Evolutionary conservation across 1,140 invertebrate species (phyloP).

Genomic region (Dendroctonus valens): DNA sequence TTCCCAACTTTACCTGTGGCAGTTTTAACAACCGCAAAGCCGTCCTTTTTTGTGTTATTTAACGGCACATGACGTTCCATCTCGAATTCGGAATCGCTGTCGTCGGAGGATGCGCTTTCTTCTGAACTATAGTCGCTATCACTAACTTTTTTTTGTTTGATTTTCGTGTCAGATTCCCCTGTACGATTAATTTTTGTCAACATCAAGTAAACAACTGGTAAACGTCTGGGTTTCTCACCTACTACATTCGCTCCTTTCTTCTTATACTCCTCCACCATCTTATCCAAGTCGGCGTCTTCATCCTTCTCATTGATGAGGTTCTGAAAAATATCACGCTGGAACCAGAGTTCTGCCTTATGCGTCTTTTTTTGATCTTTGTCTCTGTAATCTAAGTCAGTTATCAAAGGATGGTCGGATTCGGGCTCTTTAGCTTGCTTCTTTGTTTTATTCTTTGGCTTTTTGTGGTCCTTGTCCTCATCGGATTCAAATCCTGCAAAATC

Average conservation of each 20-base stretch:
- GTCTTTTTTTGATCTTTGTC: constrained; percentile 69
- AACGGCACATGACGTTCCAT: constrained; percentile 53
- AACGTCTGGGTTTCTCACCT: constrained; percentile 10
- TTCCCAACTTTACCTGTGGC: constrained; percentile 38
- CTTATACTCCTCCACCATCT: constrained; percentile 70
- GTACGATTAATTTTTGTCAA: neutral
- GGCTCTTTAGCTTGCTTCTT: constrained; percentile 48
- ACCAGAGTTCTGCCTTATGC: constrained; percentile 84
- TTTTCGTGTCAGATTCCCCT: constrained; percentile 35
- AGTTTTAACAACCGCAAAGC: constrained; percentile 67
- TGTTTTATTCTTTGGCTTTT: constrained; percentile 43
- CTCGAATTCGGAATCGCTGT: constrained; percentile 61
- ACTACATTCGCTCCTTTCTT: constrained; percentile 62
- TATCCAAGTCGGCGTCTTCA: constrained; percentile 84
- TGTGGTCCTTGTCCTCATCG: constrained; percentile 49
- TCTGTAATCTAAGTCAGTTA: constrained; percentile 79
- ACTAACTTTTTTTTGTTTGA: constrained; percentile 36
- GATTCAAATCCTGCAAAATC: constrained; percentile 55
- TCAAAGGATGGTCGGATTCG: constrained; percentile 67
- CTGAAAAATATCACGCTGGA: constrained; percentile 86
- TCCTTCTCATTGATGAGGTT: constrained; percentile 79
- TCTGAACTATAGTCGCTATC: constrained; percentile 45
- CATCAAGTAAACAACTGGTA: constrained; percentile 5
- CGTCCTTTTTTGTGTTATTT: constrained; percentile 54
- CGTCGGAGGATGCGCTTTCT: constrained; percentile 40